A percentile compares a stretch with the other conserved stretches of the same genome.
Evolutionary conservation across 2,797 vertebrate genomes (phyloP).

Genomic region (Crax fasciolata): DNA sequence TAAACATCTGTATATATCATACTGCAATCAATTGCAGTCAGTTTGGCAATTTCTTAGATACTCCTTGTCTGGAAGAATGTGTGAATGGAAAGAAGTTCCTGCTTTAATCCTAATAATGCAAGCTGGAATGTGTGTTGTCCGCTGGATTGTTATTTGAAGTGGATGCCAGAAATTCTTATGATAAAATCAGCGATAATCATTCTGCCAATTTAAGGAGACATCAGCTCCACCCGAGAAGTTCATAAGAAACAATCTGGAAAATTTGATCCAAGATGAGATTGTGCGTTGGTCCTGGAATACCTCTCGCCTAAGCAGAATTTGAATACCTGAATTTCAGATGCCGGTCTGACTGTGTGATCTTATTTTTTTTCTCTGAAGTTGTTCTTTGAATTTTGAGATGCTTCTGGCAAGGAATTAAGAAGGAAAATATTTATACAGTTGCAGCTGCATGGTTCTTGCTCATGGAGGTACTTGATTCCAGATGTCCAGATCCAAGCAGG

Average conservation of each 20-base stretch:
- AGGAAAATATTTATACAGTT: slow-evolving; percentile 59
- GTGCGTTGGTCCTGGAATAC: background rate
- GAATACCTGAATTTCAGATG: background rate
- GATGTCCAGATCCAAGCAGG: slow-evolving; percentile 16
- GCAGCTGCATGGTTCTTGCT: slow-evolving; percentile 25
- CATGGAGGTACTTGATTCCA: slow-evolving; percentile 37
- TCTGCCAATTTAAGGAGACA: slow-evolving; percentile 23
- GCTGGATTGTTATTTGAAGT: slow-evolving; percentile 51
- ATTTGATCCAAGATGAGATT: background rate
- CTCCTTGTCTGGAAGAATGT: slow-evolving; percentile 24
- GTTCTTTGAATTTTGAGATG: slow-evolving; percentile 23
- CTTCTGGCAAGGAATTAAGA: slow-evolving; percentile 35
- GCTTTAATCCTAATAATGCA: slow-evolving; percentile 26
- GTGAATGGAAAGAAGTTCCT: slow-evolving; percentile 14
- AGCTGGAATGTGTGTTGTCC: slow-evolving; percentile 47
- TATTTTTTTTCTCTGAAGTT: slow-evolving; percentile 33
- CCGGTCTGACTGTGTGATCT: background rate
- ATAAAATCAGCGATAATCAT: slow-evolving; percentile 48
- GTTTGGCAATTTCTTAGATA: slow-evolving; percentile 5
- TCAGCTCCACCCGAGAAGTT: background rate
- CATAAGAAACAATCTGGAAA: slow-evolving; percentile 11
- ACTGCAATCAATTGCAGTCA: background rate
- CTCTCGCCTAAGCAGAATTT: background rate
- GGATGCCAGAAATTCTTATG: slow-evolving; percentile 54
- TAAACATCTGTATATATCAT: background rate